Conservation (phyloP, 2,113 vertebrate species). For the Oceanites oceanicus region DNA sequence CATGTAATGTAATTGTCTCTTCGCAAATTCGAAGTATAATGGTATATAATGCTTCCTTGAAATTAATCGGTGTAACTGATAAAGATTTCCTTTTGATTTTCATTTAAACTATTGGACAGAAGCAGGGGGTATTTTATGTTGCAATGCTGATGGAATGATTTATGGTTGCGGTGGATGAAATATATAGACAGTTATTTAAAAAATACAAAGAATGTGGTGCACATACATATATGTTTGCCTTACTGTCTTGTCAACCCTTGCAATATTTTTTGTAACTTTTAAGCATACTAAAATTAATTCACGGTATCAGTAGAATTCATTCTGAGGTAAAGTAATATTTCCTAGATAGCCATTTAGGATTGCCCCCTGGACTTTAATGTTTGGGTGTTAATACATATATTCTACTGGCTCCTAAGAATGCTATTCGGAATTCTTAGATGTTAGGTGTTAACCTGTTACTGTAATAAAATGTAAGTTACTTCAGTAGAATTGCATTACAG, state of each 20-base stretch:
- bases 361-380: neutral
- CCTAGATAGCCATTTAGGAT: neutral
- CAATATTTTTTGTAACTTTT: neutral
- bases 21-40: neutral
- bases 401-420: neutral
- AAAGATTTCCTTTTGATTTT: neutral
- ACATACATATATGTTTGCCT: neutral
- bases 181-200: neutral
- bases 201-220: neutral
- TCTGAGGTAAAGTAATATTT: neutral
- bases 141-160: accelerated
- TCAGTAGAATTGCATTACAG: neutral
- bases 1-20: neutral
- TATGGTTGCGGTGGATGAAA: neutral
- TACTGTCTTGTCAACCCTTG: neutral
- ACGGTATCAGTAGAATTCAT: neutral
- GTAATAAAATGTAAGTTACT: neutral
- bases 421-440: neutral
- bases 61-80: neutral
- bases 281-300: neutral
- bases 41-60: neutral
- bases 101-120: neutral
- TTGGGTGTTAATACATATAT: neutral
- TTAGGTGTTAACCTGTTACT: neutral
- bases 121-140: neutral